Conservation (phyloP, 1,140 invertebrate genomes). For the Samia ricini region DNA sequence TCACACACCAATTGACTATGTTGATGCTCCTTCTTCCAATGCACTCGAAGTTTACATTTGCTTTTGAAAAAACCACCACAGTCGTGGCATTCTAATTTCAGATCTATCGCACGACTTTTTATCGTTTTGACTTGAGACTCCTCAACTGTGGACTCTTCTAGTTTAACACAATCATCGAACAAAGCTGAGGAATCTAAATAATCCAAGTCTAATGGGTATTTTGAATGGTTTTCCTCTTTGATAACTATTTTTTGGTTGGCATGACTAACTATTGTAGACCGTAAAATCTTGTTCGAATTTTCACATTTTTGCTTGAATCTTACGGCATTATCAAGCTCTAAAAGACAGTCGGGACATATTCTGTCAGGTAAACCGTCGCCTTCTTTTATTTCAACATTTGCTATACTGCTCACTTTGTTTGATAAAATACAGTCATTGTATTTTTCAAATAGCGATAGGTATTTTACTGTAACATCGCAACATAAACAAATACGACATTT, state of each 20-base stretch:
- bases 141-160: not conserved
- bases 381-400: constrained; percentile 46
- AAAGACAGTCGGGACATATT: constrained; percentile 52
- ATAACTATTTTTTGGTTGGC: not conserved
- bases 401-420: constrained; percentile 46
- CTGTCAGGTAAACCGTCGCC: constrained; percentile 50
- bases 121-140: not conserved
- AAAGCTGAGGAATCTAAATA: not conserved
- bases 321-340: constrained; percentile 45
- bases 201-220: not conserved
- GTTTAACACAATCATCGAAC: constrained; percentile 3
- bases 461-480: constrained; percentile 20
- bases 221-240: not conserved
- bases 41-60: constrained; percentile 62
- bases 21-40: constrained; percentile 59
- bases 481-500: constrained; percentile 32
- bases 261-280: not conserved
- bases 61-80: constrained; percentile 55
- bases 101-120: constrained; percentile 33
- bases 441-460: constrained; percentile 39
- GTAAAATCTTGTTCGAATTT: constrained; percentile 29
- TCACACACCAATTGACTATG: constrained; percentile 38
- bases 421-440: constrained; percentile 42
- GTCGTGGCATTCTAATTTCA: constrained; percentile 53
- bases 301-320: constrained; percentile 60